These are phyloP conservation scores for Pomacea canaliculata DNA, from an alignment of 2,888 invertebrate genomes.

Conservation along the genomic window DNA sequence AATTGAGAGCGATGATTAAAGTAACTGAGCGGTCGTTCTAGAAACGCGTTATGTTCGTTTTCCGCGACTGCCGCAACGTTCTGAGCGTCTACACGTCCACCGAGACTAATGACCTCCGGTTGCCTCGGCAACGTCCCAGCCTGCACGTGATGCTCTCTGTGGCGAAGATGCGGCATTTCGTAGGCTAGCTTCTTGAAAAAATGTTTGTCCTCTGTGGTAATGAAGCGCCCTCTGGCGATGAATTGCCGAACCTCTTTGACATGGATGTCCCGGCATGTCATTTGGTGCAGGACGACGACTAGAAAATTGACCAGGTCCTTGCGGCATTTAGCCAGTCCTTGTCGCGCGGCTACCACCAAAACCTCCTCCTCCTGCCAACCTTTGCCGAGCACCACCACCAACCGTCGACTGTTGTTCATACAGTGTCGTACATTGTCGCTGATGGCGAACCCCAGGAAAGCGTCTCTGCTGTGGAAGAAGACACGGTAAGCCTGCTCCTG, in stretches of 20 bases:
- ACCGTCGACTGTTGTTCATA: constrained; percentile 18
- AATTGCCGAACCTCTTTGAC: constrained; percentile 15
- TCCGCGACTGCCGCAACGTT: too few species aligned
- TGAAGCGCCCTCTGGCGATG: constrained; percentile 12
- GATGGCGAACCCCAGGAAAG: constrained; percentile 11
- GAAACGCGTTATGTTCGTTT: too few species aligned
- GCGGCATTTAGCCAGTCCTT: constrained; percentile 12
- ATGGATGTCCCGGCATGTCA: constrained; percentile 6
- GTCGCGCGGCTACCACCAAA: constrained; percentile 1
- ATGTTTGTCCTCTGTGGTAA: constrained; percentile 19
- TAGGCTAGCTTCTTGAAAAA: constrained; percentile 22
- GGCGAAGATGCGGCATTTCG: constrained; percentile 17
- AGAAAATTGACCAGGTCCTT: constrained; percentile 19
- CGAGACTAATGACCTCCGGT: too few species aligned
- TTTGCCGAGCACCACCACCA: constrained; percentile 17
- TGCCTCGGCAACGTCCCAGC: too few species aligned
- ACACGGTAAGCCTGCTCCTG: constrained; percentile 6
- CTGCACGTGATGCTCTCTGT: too few species aligned
- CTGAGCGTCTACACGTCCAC: too few species aligned
- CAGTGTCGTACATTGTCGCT: constrained; percentile 19
- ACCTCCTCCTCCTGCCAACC: constrained; percentile 6
- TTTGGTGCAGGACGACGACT: neutral
- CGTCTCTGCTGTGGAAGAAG: constrained; percentile 22
- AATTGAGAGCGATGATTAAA: too few species aligned
- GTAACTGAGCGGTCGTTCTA: too few species aligned